Conservation (phyloP, 1,140 invertebrate genomes). For the Drosophila nasuta region DNA sequence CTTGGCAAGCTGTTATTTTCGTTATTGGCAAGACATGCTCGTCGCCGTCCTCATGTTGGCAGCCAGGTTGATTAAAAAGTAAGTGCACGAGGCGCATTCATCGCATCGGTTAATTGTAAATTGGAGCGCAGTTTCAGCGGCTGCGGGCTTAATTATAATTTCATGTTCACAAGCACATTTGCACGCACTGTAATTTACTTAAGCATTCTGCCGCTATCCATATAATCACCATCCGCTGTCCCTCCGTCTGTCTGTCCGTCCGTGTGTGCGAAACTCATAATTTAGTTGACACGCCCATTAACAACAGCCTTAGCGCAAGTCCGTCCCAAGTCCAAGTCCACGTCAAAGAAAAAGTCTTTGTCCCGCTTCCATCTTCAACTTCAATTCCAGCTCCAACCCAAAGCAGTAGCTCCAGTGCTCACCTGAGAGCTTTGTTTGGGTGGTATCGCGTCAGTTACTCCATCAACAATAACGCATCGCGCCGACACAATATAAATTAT, state of each 20-base stretch:
- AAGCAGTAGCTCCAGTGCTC: conserved; percentile 20
- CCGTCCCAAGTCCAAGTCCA: conserved; percentile 9
- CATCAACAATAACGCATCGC: conserved; percentile 66
- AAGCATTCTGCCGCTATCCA: conserved; percentile 74
- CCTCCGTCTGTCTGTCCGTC: conserved; percentile 11
- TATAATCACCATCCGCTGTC: conserved; percentile 52
- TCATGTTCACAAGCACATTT: conserved; percentile 84
- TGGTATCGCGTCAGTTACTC: conserved; percentile 78
- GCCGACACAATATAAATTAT: conserved; percentile 83
- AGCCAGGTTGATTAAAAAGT: conserved; percentile 68
- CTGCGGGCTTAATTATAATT: conserved; percentile 75
- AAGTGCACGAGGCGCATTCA: conserved; percentile 40
- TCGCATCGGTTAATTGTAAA: conserved; percentile 72
- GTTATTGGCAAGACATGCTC: conserved; percentile 44
- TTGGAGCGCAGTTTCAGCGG: conserved; percentile 54
- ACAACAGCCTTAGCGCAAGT: conserved; percentile 51
- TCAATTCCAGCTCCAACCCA: conserved; percentile 5
- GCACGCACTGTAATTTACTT: conserved; percentile 84
- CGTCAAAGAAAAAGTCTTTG: background rate
- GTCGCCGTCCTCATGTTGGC: conserved; percentile 27
- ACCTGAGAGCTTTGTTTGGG: conserved; percentile 47
- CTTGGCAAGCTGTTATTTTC: conserved; percentile 58
- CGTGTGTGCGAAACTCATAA: conserved; percentile 81
- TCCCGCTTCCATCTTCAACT: background rate
- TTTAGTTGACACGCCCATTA: conserved; percentile 82